Conservation (phyloP, 2,888 invertebrate genomes). For the Habrosyne pyritoides region DNA sequence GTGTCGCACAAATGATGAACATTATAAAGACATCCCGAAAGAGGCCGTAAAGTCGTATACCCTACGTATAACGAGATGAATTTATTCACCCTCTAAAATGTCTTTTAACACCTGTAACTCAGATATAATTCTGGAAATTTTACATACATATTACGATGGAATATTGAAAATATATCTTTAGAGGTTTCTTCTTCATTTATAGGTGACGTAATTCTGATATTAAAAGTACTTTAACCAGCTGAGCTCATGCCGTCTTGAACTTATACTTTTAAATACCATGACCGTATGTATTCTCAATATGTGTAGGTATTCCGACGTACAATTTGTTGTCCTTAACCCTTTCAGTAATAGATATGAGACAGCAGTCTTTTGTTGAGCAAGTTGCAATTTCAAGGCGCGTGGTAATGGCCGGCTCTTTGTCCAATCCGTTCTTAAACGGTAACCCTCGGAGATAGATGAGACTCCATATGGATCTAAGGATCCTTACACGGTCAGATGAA, state of each 20-base stretch:
- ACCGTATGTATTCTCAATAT: slow-evolving; percentile 30
- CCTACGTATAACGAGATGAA: slow-evolving; percentile 14
- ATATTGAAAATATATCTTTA: slow-evolving; percentile 1
- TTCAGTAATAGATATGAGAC: slow-evolving; percentile 64
- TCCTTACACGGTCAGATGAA: not conserved
- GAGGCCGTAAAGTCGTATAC: slow-evolving; percentile 21
- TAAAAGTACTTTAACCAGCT: not conserved
- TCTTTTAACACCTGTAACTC: slow-evolving; percentile 27
- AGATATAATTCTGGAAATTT: slow-evolving; percentile 9
- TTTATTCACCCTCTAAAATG: slow-evolving; percentile 23
- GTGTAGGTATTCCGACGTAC: slow-evolving; percentile 20
- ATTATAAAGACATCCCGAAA: slow-evolving; percentile 24
- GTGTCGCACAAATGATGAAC: slow-evolving; percentile 23
- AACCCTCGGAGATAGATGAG: slow-evolving; percentile 42
- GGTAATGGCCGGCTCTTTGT: slow-evolving; percentile 54
- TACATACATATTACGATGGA: not conserved
- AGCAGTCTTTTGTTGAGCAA: slow-evolving; percentile 58
- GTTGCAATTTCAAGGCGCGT: slow-evolving; percentile 60
- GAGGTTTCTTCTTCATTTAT: not conserved
- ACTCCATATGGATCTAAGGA: slow-evolving; percentile 3
- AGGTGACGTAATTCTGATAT: not conserved
- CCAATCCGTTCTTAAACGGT: slow-evolving; percentile 45
- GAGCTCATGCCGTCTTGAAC: slow-evolving; percentile 2
- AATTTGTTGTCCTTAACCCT: slow-evolving; percentile 52
- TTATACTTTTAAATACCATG: slow-evolving; percentile 24